These are phyloP conservation scores for Poeciliopsis occidentalis DNA, from an alignment of 2,113 vertebrate species.

Conservation along the genomic window DNA sequence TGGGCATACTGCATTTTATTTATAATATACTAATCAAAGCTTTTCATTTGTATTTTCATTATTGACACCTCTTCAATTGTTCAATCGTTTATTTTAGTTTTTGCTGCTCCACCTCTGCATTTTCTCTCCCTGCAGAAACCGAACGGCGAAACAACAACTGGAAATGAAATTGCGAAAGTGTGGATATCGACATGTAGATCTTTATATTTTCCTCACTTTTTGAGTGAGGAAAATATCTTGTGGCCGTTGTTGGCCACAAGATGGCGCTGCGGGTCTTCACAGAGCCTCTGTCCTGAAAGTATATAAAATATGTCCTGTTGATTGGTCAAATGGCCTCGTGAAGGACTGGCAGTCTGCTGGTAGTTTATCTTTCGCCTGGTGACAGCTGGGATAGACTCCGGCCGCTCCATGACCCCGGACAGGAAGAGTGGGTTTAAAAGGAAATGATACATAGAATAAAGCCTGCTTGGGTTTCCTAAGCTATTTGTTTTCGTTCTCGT, in stretches of 20 bases:
- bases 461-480: neutral
- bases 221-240: neutral
- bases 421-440: neutral
- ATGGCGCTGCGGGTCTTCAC: slow-evolving; percentile 44
- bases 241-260: slow-evolving; percentile 45
- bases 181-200: neutral
- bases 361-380: neutral
- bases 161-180: too few relatives aligned
- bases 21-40: too few relatives aligned
- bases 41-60: too few relatives aligned
- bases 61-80: too few relatives aligned
- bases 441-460: neutral
- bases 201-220: neutral
- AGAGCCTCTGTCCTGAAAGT: neutral
- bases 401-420: neutral
- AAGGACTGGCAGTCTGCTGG: neutral
- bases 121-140: too few relatives aligned
- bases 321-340: slow-evolving; percentile 1
- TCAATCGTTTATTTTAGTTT: too few relatives aligned
- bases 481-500: neutral
- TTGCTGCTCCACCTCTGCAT: too few relatives aligned
- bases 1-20: neutral
- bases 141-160: too few relatives aligned
- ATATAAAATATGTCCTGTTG: neutral
- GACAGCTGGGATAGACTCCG: neutral